These are phyloP conservation scores for Diorhabda elongata DNA, from an alignment of 1,140 invertebrate genomes.

Conservation along the genomic window DNA sequence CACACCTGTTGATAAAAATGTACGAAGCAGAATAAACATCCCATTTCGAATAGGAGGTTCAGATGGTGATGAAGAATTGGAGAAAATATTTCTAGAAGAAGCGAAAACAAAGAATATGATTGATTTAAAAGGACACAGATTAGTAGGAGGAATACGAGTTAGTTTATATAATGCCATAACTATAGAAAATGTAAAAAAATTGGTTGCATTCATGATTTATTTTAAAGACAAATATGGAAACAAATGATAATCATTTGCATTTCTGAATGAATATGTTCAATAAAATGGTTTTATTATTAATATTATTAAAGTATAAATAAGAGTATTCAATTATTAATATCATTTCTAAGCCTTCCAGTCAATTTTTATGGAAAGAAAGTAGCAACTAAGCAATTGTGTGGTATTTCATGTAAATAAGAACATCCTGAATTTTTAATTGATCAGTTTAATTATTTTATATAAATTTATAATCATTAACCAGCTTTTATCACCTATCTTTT, in stretches of 20 bases:
- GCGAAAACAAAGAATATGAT: slow-evolving; percentile 75
- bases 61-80: slow-evolving; percentile 69
- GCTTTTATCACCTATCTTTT: too few species aligned
- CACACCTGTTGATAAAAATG: slow-evolving; percentile 63
- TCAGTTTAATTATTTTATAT: too few species aligned
- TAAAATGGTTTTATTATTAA: too few species aligned
- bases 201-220: slow-evolving; percentile 81
- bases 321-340: too few species aligned
- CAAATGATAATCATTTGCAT: background rate
- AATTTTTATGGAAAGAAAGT: too few species aligned
- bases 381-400: too few species aligned
- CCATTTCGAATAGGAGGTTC: slow-evolving; percentile 76
- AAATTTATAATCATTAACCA: too few species aligned
- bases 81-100: slow-evolving; percentile 81
- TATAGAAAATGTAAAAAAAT: slow-evolving; percentile 66
- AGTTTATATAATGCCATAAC: slow-evolving; percentile 93
- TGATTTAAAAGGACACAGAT: slow-evolving; percentile 91
- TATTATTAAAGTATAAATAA: too few species aligned
- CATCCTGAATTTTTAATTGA: too few species aligned
- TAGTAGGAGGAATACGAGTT: slow-evolving; percentile 90
- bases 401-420: too few species aligned
- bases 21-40: slow-evolving; percentile 84
- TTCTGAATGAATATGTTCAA: too few species aligned
- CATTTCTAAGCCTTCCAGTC: too few species aligned
- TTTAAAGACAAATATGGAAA: slow-evolving; percentile 53